Base-by-base conservation (phyloP, 2,888 invertebrate genomes). In the Hyposoter didymator region DNA sequence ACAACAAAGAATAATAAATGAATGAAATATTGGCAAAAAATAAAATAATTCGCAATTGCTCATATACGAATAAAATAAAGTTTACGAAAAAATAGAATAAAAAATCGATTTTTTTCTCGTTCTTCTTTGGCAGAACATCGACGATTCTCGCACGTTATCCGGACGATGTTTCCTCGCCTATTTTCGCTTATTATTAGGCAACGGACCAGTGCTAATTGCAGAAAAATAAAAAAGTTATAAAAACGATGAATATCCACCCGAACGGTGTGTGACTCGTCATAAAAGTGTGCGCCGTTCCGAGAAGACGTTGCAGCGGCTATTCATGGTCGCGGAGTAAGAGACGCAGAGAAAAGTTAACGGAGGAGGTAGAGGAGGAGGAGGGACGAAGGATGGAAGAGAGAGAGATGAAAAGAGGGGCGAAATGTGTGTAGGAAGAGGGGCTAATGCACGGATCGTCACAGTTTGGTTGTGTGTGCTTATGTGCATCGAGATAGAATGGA, bases 401-500 rank as follows among this genome's bases (percentile, higher is more conserved):
- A 74, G 75, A 84, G 84, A 87, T 80, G 85, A 80, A 84, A 78
- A 80, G 83, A 84, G 82, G 45, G 4, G 28, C 17, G 43, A 52
- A 43, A 64, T 22, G 19, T 59, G 35, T 14, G 49, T 6, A 49
- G 32, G 59, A 70, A 52, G 66, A 52, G 70, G 14, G 75, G 72
- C 73, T 79, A 84, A 82, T 79, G 74, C 59, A 39, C 66, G 74
- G 59, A n/a, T 43, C 69, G 39, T 67, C 49, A 2, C 28, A 47
- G 55, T 83, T 35, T 45, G 69, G 22, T n/a, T n/a, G 19, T 72
- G 39, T 22, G 45, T 39, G 45, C 39, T 19, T 82, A 83, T 84
- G 75, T 83, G 86, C 83, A 45, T 66, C 86, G 87, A 87, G 84
- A 88, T 88, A 87, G 84, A 88, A 88, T 87, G 85, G 87, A 87